Base-by-base conservation (phyloP, 2,888 invertebrate species). In the Watsonalla binaria region DNA sequence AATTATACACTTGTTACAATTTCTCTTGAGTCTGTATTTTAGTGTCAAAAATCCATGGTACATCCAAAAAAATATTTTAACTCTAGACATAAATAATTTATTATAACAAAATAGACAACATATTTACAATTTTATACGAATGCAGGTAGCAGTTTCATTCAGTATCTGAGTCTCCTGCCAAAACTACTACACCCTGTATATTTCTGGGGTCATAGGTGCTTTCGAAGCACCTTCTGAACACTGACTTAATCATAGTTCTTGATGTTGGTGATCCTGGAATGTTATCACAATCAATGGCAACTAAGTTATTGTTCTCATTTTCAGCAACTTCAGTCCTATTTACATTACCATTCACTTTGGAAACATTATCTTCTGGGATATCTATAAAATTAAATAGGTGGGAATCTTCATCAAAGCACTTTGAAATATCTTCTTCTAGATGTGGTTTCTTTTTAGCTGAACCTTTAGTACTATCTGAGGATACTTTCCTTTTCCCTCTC, bases 201-300 rank as follows among this genome's bases (percentile, higher is more conserved):
- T 92, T 92, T 62, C 89, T 87, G 7, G 93, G 92, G 66, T 94
- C 92, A 70, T 93, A 94, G n/a, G 95, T 95, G 47, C 92, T 86
- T 79, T 95, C 94, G 80, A 95, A 95, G 76, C 95, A 95, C 57
- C 94, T 92, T 58, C 92, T 92, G 70, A 96, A 96, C 53, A 95
- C 92, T 0, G 92, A 85, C 71, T 93, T 92, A 0, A 94, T 93
- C 59, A 88, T 89, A 51, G 90, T 91, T 33, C 91, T 92, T 6
- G 92, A 89, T 54, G 93, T 87, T 6, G 94, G 94, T 6, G 94
- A 94, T 39, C 82, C 90, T 45, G 93, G 92, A 47, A 94, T 88
- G 14, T 89, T 74, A 62, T 93, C 93, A 67, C 78, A 80, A 56
- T 88, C 80, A 68, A 82, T 76, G 49, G 66, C 45, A 51, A 74